A percentile compares a stretch with the other conserved stretches of the same genome.
Evolutionary conservation across 1,140 invertebrate species (phyloP).

Genomic region (Leptestheria dahalacensis): DNA sequence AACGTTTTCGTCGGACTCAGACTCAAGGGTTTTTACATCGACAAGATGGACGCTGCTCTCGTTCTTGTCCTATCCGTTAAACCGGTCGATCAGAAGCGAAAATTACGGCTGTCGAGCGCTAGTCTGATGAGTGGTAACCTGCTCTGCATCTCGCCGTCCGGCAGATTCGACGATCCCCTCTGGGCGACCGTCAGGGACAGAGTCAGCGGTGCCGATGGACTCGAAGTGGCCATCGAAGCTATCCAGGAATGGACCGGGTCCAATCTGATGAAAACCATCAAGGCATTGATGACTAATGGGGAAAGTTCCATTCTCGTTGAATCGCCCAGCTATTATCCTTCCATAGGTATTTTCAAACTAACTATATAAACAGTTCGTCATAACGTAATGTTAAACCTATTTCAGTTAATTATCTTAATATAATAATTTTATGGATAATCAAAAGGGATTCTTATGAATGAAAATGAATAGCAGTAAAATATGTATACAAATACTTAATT

Average conservation of each 20-base stretch:
- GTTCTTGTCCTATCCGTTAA: conserved; percentile 2
- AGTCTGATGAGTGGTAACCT: conserved; percentile 6
- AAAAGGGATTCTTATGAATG: too few species aligned
- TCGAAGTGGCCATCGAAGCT: conserved; percentile 4
- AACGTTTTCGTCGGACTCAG: conserved; percentile 6
- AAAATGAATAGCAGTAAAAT: too few species aligned
- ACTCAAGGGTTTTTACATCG: conserved; percentile 5
- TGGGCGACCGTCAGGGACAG: conserved; percentile 4
- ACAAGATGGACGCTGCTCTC: neutral
- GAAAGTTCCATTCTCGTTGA: conserved; percentile 2
- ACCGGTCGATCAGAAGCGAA: neutral
- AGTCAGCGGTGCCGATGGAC: neutral
- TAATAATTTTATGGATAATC: too few species aligned
- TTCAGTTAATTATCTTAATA: too few species aligned
- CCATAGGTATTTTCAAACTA: neutral
- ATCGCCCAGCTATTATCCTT: conserved; percentile 9
- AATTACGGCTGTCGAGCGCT: neutral
- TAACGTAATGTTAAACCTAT: too few species aligned
- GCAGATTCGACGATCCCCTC: conserved; percentile 8
- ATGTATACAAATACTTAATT: too few species aligned
- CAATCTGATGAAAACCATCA: neutral
- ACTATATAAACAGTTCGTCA: too few species aligned
- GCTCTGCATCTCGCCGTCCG: conserved; percentile 12
- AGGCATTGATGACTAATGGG: conserved; percentile 8
- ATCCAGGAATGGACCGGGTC: neutral